A percentile compares a stretch with the other conserved stretches of the same genome.
These are phyloP conservation scores for Glareola pratincola DNA, from an alignment of 2,113 vertebrate species.

Conservation along the genomic window DNA sequence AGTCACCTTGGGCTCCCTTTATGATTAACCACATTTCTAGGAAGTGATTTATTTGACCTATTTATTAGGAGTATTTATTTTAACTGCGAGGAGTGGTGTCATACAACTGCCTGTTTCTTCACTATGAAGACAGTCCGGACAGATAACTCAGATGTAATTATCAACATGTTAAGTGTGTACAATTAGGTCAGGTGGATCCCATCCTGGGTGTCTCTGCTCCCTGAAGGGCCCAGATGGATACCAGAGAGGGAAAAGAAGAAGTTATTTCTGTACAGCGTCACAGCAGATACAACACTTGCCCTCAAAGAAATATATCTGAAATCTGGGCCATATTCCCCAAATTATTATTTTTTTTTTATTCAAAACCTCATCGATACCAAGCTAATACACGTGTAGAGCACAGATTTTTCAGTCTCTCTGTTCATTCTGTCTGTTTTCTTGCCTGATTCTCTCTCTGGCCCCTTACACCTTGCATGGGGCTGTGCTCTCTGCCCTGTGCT, in stretches of 20 bases:
- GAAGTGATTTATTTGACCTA: neutral
- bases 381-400: neutral
- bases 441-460: neutral
- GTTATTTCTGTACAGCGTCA: neutral
- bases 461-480: rapidly evolving
- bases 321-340: neutral
- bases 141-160: neutral
- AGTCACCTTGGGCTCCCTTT: neutral
- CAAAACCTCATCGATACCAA: neutral
- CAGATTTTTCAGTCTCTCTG: neutral
- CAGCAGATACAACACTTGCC: neutral
- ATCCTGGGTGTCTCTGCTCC: neutral
- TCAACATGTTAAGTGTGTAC: neutral
- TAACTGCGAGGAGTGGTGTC: neutral
- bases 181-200: neutral
- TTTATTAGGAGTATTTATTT: neutral
- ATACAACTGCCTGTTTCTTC: neutral
- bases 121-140: neutral
- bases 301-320: neutral
- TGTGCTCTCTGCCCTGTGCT: neutral
- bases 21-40: neutral
- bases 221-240: neutral
- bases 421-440: neutral
- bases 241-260: neutral
- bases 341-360: neutral